phyloP scores from a whole-genome alignment of 1,140 invertebrate species.

The Sarcophaga bullata region DNA sequence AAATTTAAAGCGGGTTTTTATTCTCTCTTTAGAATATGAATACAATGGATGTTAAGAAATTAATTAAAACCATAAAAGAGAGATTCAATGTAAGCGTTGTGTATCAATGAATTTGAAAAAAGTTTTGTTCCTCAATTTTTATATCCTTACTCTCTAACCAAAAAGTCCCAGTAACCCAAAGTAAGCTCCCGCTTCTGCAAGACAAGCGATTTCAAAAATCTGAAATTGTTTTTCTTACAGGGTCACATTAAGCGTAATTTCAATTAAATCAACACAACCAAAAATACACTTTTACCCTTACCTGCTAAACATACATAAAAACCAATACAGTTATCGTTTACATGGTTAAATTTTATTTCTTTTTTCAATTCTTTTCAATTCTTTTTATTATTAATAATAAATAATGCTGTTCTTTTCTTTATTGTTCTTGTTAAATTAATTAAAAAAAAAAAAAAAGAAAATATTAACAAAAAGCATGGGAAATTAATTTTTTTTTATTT shows the following conservation, averaged over 20 bases:
- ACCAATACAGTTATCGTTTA: neutral
- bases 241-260: neutral
- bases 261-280: neutral
- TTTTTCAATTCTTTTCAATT: too few relatives aligned
- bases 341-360: too few relatives aligned
- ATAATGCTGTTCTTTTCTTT: too few relatives aligned
- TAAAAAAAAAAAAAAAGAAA: too few relatives aligned
- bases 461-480: too few relatives aligned
- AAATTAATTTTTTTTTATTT: neutral
- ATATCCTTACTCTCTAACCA: neutral
- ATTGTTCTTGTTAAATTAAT: too few relatives aligned
- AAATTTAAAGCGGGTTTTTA: neutral
- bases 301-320: neutral
- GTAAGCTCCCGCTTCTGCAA: too few relatives aligned
- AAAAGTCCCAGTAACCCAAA: too few relatives aligned
- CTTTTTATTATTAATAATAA: too few relatives aligned
- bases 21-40: constrained; percentile 33
- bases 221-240: neutral
- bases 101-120: neutral
- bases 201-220: neutral
- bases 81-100: constrained; percentile 33
- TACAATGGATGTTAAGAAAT: constrained; percentile 25
- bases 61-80: constrained; percentile 31
- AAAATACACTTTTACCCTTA: neutral
- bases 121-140: neutral